phyloP scores from a whole-genome alignment of 2,888 invertebrate species.

The Cataglyphis cursor region DNA sequence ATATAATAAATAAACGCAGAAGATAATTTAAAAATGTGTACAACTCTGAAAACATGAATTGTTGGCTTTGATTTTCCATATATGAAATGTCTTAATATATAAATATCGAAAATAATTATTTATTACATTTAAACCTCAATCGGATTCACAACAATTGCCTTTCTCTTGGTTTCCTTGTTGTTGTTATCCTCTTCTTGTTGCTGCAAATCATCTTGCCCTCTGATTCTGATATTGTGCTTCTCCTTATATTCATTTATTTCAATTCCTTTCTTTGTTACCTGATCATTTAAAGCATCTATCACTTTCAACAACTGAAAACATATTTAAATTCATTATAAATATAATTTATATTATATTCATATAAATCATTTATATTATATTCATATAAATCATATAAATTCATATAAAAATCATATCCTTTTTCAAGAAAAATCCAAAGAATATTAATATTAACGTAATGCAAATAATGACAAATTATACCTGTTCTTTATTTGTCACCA shows the following conservation, averaged over 20 bases:
- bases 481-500: slow-evolving; percentile 92
- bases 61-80: slow-evolving; percentile 53
- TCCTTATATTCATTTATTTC: slow-evolving; percentile 98
- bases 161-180: slow-evolving; percentile 81
- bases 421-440: neutral
- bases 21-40: slow-evolving; percentile 45
- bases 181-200: slow-evolving; percentile 78
- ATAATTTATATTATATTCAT: too few relatives aligned
- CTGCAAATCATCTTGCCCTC: slow-evolving; percentile 89
- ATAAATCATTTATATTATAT: too few relatives aligned
- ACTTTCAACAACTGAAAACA: slow-evolving; percentile 91
- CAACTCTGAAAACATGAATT: slow-evolving; percentile 39
- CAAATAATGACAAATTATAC: slow-evolving; percentile 81
- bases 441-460: neutral
- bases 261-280: slow-evolving; percentile 94
- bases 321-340: neutral
- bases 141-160: slow-evolving; percentile 82
- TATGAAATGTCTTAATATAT: slow-evolving; percentile 60
- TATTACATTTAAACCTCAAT: slow-evolving; percentile 75
- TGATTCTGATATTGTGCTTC: slow-evolving; percentile 95
- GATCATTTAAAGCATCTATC: slow-evolving; percentile 93
- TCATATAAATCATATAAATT: too few relatives aligned
- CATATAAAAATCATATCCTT: neutral
- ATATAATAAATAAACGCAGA: slow-evolving; percentile 62
- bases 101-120: slow-evolving; percentile 50